Evolutionary conservation across 2,113 vertebrate genomes (phyloP).

Genomic region (Pelodiscus sinensis): DNA sequence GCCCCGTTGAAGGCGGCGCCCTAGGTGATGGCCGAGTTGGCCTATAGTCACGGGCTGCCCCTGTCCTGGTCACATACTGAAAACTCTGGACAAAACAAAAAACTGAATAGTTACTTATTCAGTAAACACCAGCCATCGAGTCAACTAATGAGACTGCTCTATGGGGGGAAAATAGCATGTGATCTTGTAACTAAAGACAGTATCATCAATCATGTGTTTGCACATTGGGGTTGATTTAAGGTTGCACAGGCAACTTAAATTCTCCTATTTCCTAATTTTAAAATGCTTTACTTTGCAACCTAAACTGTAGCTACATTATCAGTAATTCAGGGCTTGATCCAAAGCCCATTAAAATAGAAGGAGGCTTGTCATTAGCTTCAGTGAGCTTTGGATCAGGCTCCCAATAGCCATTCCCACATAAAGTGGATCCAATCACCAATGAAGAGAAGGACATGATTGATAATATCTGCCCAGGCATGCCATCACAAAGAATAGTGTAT

Average conservation of each 20-base stretch:
- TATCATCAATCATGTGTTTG: neutral
- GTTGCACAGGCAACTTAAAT: neutral
- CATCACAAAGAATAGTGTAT: neutral
- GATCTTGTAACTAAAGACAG: neutral
- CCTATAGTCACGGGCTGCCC: too few species aligned
- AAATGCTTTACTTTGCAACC: neutral
- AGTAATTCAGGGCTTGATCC: neutral
- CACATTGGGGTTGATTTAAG: neutral
- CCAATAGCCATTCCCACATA: fast-evolving
- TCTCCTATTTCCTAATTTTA: neutral
- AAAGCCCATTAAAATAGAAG: neutral
- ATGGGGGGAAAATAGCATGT: neutral
- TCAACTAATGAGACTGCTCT: neutral
- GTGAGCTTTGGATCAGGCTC: fast-evolving
- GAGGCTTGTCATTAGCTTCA: neutral
- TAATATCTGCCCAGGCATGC: neutral
- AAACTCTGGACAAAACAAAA: neutral
- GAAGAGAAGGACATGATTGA: neutral
- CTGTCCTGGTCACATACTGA: neutral
- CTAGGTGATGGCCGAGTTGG: too few species aligned
- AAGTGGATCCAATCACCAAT: constrained; percentile 23
- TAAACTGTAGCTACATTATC: neutral
- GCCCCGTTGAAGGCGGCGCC: too few species aligned
- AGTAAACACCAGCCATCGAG: neutral
- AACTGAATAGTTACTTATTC: neutral